Percentiles rank a stretch among this genome's conserved stretches.
Conservation (phyloP, 2,113 vertebrate species). For the Craseonycteris thonglongyai region DNA sequence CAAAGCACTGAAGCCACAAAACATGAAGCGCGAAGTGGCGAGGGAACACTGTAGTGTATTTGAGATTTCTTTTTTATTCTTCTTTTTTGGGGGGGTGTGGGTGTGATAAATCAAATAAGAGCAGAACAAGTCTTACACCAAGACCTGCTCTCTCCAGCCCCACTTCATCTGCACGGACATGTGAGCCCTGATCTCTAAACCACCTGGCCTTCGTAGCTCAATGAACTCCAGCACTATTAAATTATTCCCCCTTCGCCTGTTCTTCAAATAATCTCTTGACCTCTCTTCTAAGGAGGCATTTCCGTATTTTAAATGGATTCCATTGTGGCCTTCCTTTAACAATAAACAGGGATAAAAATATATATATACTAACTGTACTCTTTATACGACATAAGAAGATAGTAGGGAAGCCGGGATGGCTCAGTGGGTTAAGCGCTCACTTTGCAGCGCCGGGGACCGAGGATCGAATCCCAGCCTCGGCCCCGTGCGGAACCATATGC, state of each 20-base stretch:
- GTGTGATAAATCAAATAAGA: neutral
- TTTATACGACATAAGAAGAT: neutral
- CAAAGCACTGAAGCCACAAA: too few species aligned
- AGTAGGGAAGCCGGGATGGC: too few species aligned
- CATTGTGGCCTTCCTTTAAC: neutral
- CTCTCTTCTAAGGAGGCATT: conserved; percentile 14
- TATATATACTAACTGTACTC: neutral
- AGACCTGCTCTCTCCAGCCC: neutral
- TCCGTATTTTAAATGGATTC: conserved; percentile 34
- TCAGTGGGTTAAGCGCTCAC: too few species aligned
- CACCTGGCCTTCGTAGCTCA: neutral
- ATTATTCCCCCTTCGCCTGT: neutral
- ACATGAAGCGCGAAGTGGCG: too few species aligned
- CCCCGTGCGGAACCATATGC: too few species aligned
- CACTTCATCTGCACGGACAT: neutral
- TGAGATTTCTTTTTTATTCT: neutral
- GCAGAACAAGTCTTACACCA: neutral
- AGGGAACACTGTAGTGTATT: too few species aligned
- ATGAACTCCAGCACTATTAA: neutral
- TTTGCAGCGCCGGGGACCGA: too few species aligned
- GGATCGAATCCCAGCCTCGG: too few species aligned
- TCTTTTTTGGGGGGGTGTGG: rapidly evolving
- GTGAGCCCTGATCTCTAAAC: neutral
- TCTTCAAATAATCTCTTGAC: conserved; percentile 25
- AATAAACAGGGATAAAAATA: conserved; percentile 12